Evolutionary conservation across 1,140 invertebrate species (phyloP).

Genomic region (Lepeophtheirus salmonis): DNA sequence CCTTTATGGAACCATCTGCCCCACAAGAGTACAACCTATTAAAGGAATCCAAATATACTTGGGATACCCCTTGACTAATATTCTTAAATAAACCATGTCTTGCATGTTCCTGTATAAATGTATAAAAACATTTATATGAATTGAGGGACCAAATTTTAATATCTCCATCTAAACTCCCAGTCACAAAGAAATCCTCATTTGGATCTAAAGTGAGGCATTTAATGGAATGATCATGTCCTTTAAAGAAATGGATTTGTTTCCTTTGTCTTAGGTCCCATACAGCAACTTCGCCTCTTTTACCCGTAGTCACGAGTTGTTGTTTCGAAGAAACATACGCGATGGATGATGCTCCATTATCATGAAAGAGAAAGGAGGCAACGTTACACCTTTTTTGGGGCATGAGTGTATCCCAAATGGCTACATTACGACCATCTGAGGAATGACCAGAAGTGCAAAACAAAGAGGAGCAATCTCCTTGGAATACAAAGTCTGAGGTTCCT

Average conservation of each 20-base stretch:
- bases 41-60: constrained; percentile 67
- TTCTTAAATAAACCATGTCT: constrained; percentile 71
- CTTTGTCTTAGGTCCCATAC: constrained; percentile 82
- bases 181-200: constrained; percentile 86
- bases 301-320: constrained; percentile 75
- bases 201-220: constrained; percentile 87
- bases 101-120: constrained; percentile 78
- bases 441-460: constrained; percentile 91
- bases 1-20: constrained; percentile 95
- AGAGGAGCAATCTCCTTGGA: constrained; percentile 78
- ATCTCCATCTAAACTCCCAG: constrained; percentile 36
- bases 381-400: constrained; percentile 82
- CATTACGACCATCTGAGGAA: constrained; percentile 86
- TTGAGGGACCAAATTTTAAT: constrained; percentile 66
- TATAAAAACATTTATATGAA: constrained; percentile 60
- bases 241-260: constrained; percentile 45
- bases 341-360: constrained; percentile 22
- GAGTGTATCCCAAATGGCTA: constrained; percentile 95
- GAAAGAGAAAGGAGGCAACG: constrained; percentile 39
- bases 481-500: constrained; percentile 89
- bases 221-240: constrained; percentile 64
- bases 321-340: constrained; percentile 59
- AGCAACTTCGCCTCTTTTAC: constrained; percentile 85
- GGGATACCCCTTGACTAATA: constrained; percentile 85
- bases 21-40: constrained; percentile 88